Evolutionary conservation across 2,113 vertebrate genomes (phyloP).

Genomic region (Camelus dromedarius): DNA sequence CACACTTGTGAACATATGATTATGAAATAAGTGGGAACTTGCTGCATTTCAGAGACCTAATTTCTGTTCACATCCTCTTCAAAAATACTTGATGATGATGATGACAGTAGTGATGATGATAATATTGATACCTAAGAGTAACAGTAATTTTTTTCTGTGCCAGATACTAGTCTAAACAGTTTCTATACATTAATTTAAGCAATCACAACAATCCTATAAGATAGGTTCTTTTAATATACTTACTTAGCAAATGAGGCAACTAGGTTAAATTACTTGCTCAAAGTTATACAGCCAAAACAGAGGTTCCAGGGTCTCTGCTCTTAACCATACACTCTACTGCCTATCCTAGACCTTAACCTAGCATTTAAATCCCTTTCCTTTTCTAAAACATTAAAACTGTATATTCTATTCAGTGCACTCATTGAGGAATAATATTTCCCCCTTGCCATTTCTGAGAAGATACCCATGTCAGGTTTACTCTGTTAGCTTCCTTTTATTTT

Average conservation of each 20-base stretch:
- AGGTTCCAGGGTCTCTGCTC: not conserved
- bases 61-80: not conserved
- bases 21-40: not conserved
- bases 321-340: not conserved
- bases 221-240: not conserved
- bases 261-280: not conserved
- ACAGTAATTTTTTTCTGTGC: not conserved
- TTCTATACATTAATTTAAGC: not conserved
- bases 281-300: not conserved
- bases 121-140: not conserved
- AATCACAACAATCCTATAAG: not conserved
- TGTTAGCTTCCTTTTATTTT: not conserved
- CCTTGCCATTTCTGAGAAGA: not conserved
- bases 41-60: not conserved
- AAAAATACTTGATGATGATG: not conserved
- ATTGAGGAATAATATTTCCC: not conserved
- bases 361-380: not conserved
- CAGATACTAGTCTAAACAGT: not conserved
- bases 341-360: not conserved
- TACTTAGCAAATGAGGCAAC: not conserved
- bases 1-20: not conserved
- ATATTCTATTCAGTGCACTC: not conserved
- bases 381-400: not conserved
- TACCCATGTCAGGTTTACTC: not conserved
- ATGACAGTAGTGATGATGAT: not conserved